phyloP scores from a whole-genome alignment of 2,888 invertebrate genomes.

The Xestia xanthographa region DNA sequence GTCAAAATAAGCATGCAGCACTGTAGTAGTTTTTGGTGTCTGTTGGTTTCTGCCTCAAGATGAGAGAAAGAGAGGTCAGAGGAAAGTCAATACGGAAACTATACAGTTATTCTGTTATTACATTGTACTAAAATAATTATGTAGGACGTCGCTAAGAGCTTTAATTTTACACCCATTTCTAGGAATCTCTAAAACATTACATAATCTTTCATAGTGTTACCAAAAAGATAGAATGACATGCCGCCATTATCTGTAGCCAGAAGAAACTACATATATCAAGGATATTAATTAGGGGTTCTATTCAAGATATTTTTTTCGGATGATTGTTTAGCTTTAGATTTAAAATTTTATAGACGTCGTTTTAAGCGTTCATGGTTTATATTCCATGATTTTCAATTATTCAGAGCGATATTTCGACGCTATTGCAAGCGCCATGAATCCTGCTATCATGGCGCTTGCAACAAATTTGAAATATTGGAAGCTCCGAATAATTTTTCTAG shows the following conservation, averaged over 20 bases:
- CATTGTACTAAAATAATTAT: conserved; percentile 7
- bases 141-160: conserved; percentile 19
- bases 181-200: background rate
- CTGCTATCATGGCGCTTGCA: too few species aligned
- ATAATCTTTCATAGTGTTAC: background rate
- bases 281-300: background rate
- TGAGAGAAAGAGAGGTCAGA: conserved; percentile 8
- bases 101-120: background rate
- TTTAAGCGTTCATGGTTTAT: too few species aligned
- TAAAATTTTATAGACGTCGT: too few species aligned
- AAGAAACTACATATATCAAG: background rate
- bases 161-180: conserved; percentile 16
- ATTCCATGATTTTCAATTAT: too few species aligned
- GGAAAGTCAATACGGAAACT: background rate
- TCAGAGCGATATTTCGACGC: too few species aligned
- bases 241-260: background rate
- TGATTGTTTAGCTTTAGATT: too few species aligned
- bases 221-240: background rate
- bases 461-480: too few species aligned
- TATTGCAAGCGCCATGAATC: too few species aligned
- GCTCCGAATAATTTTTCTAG: too few species aligned
- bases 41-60: background rate
- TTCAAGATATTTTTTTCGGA: background rate
- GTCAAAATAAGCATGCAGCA: background rate
- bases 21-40: background rate